phyloP scores from a whole-genome alignment of 2,888 invertebrate species.

The Lysandra bellargus region DNA sequence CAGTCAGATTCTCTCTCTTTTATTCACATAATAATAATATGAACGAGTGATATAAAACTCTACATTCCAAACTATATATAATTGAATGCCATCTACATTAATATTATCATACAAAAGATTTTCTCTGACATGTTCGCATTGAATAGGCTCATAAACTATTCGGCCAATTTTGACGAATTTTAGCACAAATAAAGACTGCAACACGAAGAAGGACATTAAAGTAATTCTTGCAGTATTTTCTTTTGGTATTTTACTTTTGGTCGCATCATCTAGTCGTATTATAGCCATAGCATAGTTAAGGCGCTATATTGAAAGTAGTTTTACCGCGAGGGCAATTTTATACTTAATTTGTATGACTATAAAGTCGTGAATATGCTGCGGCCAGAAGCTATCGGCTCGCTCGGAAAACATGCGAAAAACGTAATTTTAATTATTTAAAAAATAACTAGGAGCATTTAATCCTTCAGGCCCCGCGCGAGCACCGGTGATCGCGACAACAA shows the following conservation, averaged over 20 bases:
- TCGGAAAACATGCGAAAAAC: too few relatives aligned
- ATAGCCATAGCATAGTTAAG: background rate
- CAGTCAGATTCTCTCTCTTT: background rate
- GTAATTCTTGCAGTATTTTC: background rate
- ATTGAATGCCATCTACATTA: background rate
- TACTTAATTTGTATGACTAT: too few relatives aligned
- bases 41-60: background rate
- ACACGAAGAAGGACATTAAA: background rate
- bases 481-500: too few relatives aligned
- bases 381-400: too few relatives aligned
- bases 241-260: background rate
- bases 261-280: background rate
- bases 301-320: too few relatives aligned
- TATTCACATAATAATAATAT: background rate
- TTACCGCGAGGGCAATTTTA: too few relatives aligned
- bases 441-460: too few relatives aligned
- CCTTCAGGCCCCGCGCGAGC: too few relatives aligned
- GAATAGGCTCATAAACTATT: background rate
- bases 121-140: background rate
- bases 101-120: background rate
- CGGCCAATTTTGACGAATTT: background rate
- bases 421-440: too few relatives aligned
- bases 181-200: background rate
- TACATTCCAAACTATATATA: background rate
- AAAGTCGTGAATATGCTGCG: too few relatives aligned